phyloP scores from a whole-genome alignment of 1,140 invertebrate genomes.

The Atopsyche davidsoni region DNA sequence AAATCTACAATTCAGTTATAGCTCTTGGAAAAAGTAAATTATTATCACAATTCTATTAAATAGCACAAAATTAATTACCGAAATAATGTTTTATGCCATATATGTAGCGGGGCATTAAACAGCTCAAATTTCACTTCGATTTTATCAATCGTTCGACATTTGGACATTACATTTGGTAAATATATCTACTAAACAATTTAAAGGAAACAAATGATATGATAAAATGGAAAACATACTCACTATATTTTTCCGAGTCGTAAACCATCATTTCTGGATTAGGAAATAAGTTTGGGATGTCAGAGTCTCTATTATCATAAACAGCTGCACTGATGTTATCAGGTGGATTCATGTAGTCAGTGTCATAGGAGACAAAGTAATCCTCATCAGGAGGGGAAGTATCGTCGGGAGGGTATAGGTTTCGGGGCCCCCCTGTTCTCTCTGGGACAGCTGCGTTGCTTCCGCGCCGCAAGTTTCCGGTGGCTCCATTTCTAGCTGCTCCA shows the following conservation, averaged over 20 bases:
- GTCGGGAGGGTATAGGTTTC: constrained; percentile 25
- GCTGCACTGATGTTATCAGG: constrained; percentile 23
- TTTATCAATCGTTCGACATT: too few relatives aligned
- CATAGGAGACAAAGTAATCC: constrained; percentile 27
- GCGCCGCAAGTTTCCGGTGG: too few relatives aligned
- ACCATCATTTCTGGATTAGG: constrained; percentile 30
- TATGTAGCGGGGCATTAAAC: too few relatives aligned
- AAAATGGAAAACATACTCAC: constrained; percentile 9
- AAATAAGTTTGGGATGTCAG: constrained; percentile 21
- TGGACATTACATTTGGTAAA: too few relatives aligned
- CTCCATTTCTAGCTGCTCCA: too few relatives aligned
- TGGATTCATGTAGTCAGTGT: constrained; percentile 22
- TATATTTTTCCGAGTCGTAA: constrained; percentile 23
- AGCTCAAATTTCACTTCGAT: too few relatives aligned
- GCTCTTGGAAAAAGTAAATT: too few relatives aligned
- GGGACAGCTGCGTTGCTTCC: constrained; percentile 6
- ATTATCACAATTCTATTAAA: too few relatives aligned
- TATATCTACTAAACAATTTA: background rate
- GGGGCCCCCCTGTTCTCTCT: background rate
- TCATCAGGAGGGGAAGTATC: constrained; percentile 18
- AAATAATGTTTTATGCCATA: too few relatives aligned
- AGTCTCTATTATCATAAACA: constrained; percentile 21
- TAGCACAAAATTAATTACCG: too few relatives aligned
- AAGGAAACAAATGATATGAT: background rate
- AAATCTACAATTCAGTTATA: too few relatives aligned